Evolutionary conservation across 2,797 vertebrate species (phyloP).

Genomic region (Babyrousa celebensis): DNA sequence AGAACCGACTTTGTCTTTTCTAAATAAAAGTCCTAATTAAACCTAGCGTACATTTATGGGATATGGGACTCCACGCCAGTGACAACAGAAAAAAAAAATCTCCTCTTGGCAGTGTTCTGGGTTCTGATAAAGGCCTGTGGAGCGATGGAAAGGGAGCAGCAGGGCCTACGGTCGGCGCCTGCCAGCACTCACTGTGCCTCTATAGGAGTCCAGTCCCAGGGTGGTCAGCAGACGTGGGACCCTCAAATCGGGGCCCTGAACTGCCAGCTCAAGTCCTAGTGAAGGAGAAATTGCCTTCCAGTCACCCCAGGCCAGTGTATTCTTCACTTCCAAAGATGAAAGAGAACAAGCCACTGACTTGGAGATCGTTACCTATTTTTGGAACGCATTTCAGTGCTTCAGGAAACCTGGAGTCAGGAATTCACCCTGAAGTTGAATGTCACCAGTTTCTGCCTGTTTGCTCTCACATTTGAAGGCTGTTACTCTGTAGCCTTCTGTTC

Average conservation of each 20-base stretch:
- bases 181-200: neutral
- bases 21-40: constrained; percentile 84
- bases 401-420: constrained; percentile 73
- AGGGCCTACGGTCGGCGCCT: neutral
- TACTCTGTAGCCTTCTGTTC: constrained; percentile 73
- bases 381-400: constrained; percentile 37
- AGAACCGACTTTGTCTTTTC: constrained; percentile 78
- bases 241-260: neutral
- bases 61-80: constrained; percentile 20
- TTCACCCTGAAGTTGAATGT: constrained; percentile 49
- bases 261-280: neutral
- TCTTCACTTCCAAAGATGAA: constrained; percentile 60
- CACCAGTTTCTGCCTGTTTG: constrained; percentile 42
- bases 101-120: constrained; percentile 3
- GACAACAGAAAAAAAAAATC: constrained; percentile 49
- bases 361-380: constrained; percentile 27
- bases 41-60: constrained; percentile 77
- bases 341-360: constrained; percentile 42
- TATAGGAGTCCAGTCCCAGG: neutral
- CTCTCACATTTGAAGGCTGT: constrained; percentile 44
- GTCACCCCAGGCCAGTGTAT: neutral
- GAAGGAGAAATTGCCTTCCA: constrained; percentile 61
- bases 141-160: neutral
- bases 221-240: neutral
- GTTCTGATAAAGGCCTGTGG: neutral